Evolutionary conservation across 2,888 invertebrate species (phyloP), one percentile per base, ranked within the genome.

Genomic region (Periphyllus acericola): DNA sequence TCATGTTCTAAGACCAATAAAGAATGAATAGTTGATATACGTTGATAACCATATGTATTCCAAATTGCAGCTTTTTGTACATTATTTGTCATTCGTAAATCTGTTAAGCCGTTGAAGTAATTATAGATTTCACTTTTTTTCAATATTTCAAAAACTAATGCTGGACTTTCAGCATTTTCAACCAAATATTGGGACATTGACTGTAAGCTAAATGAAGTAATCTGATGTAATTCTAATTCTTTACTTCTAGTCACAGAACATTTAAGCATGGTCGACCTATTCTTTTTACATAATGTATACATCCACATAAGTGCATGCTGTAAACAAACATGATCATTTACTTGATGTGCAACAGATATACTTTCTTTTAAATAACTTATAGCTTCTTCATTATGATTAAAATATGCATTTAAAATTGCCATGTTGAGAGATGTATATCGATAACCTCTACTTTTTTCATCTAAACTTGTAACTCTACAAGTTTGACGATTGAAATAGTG

Each of bases 341-440:
- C 95, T 92, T 97, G 96, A 91, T 98, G 97, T 6, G 97, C 96
- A 91, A 96, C 93, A 92, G 95, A 95, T 85, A 98, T 94, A 19
- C 97, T 96, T 92, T 98, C 98, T 90, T 95, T 94, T n/a, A 98
- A 93, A 29, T 96, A 95, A 89, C 95, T 94, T 91, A 96, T 92
- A 0, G 97, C 96, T 91, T 96, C 95, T 80, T 94, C 93, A 89
- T 96, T 96, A 90, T 90, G 92, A 90, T 91, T 88, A 84, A 90
- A 80, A 89, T 87, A 82, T 40, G 96, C 95, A 91, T 98, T 97
- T 90, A 98, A 93, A 36, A 97, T 95, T 0, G 97, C 97, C 89
- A 98, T 93, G 91, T 97, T 98, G n/a, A 98, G 93, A 32, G 97
- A 96, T 11, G 98, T 97, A 91, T 96, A 98, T 91, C 98, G 93